These are phyloP conservation scores for Oikopleura albicans DNA, from an alignment of 23 tunicate genomes.

Conservation along the genomic window DNA sequence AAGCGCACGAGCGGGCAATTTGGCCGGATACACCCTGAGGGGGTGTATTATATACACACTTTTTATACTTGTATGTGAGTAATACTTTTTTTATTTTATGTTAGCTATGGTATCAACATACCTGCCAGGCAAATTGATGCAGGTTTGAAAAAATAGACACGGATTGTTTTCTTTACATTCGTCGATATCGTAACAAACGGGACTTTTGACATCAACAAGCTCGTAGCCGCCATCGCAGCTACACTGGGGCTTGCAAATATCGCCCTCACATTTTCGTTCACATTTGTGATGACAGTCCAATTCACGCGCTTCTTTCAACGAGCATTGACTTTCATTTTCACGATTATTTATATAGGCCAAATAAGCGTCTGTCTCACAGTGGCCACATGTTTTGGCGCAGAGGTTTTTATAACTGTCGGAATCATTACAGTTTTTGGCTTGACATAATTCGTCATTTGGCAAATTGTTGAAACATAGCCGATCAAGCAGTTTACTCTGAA, in stretches of 20 bases:
- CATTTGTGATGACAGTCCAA: neutral
- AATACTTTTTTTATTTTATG: too few species aligned
- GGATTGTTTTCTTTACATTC: neutral
- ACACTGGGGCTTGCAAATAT: neutral
- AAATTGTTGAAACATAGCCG: too few species aligned
- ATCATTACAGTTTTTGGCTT: neutral
- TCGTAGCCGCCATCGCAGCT: neutral
- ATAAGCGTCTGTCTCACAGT: neutral
- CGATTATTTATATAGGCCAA: neutral
- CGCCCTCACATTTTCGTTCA: too few species aligned
- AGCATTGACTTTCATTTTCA: neutral
- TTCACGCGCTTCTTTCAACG: neutral
- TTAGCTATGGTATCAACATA: too few species aligned
- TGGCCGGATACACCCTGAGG: too few species aligned
- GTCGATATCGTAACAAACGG: neutral
- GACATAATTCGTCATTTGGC: too few species aligned
- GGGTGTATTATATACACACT: too few species aligned
- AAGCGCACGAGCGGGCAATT: too few species aligned
- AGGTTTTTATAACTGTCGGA: neutral
- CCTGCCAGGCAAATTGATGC: neutral
- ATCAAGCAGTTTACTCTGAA: too few species aligned
- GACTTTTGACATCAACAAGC: neutral
- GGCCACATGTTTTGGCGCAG: neutral
- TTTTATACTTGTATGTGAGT: too few species aligned
- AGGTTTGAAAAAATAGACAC: neutral